Evolutionary conservation across 2,797 vertebrate genomes (phyloP), one percentile per base, ranked within the genome.

Genomic region (Dipus sagitta): DNA sequence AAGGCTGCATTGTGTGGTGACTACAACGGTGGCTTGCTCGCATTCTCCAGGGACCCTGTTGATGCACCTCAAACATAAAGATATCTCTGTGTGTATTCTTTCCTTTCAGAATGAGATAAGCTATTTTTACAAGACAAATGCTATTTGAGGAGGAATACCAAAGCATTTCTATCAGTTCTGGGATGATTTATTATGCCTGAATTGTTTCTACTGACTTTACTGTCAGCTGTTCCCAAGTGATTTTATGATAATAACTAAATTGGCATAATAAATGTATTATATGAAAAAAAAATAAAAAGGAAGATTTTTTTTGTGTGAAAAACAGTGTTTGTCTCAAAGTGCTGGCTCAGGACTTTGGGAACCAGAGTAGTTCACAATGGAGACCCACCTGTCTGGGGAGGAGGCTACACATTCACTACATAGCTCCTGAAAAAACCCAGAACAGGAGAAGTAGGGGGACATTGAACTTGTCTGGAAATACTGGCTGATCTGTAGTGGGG

Each of bases 101-200:
- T 52, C 30, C 62, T 88, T 74, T 83, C 70, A 70, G 78, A 65
- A 38, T 1, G 30, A 83, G 76, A 70, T n/a, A 18, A 88, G n/a
- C n/a, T 71, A 30, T 80, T 90, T 93, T 92, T 30, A 90, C 30
- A 38, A 82, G 90, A 81, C 75, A 83, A 78, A 88, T 38, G 52
- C 9, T 65, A 24, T 79, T 77, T 30, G 64, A 65, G 91, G 92
- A 21, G 54, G 82, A 89, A 21, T 21, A 1, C 74, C 86, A 54
- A 68, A 60, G 86, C 7, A 15, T 15, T 10, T 72, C 65, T 72
- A 1, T 76, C 87, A 20, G 11, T 13, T 78, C 92, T 10, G 0
- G 15, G 32, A 5, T 62, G 92, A 94, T 67, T 26, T 82, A 58
- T 18, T 64, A 15, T 70, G 86, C 93, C 90, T 86, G 71, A 84